Percentiles rank a stretch among this genome's conserved stretches.
These are phyloP conservation scores for Pterobdella sp. DNA, from an alignment of 2,888 invertebrate genomes.

Conservation along the genomic window DNA sequence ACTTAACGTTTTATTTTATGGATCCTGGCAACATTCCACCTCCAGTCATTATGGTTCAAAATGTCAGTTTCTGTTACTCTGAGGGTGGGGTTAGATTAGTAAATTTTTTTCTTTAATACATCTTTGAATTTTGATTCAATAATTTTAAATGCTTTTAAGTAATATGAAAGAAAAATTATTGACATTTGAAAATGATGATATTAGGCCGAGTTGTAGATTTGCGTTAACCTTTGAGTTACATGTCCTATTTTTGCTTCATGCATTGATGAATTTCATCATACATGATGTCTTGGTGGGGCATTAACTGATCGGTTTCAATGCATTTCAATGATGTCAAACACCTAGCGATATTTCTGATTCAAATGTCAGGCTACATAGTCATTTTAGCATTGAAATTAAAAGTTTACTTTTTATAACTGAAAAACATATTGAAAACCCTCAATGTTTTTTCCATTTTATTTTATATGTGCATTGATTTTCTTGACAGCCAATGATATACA, in stretches of 20 bases:
- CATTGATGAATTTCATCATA: not conserved
- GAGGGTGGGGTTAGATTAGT: constrained; percentile 58
- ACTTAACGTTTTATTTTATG: constrained; percentile 75
- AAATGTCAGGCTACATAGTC: too few relatives aligned
- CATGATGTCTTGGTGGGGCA: not conserved
- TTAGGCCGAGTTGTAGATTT: constrained; percentile 6
- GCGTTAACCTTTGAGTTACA: not conserved
- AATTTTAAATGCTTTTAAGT: too few relatives aligned
- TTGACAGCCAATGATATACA: constrained; percentile 76
- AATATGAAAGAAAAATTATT: too few relatives aligned
- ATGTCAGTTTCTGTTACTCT: constrained; percentile 87
- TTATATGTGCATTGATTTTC: too few relatives aligned
- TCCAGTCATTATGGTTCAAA: constrained; percentile 98
- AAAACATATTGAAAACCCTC: too few relatives aligned
- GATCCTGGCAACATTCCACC: constrained; percentile 91
- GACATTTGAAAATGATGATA: not conserved
- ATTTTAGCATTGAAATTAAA: too few relatives aligned
- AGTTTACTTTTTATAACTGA: too few relatives aligned
- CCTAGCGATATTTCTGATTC: constrained; percentile 13
- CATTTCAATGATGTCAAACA: constrained; percentile 2
- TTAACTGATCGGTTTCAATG: not conserved
- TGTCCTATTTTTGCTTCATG: not conserved
- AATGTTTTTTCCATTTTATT: too few relatives aligned
- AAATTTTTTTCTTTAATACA: constrained; percentile 1
- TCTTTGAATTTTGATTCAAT: too few relatives aligned